These are phyloP conservation scores for Chloroclysta siterata DNA, from an alignment of 2,888 invertebrate species.

Conservation along the genomic window DNA sequence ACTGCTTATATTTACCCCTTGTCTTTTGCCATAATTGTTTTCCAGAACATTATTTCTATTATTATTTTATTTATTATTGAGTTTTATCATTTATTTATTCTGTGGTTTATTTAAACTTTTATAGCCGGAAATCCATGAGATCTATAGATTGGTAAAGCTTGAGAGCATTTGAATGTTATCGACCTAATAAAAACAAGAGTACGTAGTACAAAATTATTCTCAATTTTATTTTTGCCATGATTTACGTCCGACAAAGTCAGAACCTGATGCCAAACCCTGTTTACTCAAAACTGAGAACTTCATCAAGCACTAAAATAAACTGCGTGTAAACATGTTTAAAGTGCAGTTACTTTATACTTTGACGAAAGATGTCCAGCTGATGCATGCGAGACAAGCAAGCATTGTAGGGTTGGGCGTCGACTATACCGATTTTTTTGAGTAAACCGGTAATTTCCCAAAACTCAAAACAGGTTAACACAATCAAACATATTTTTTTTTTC, in stretches of 20 bases:
- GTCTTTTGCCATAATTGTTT: too few species aligned
- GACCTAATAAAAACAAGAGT: neutral
- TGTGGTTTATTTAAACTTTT: too few species aligned
- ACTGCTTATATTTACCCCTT: too few species aligned
- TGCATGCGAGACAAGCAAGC: conserved; percentile 62
- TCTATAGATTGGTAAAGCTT: too few species aligned
- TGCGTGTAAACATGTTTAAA: conserved; percentile 49
- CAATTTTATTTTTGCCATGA: neutral
- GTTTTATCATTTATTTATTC: too few species aligned
- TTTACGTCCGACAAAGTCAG: neutral
- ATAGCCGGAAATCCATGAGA: too few species aligned
- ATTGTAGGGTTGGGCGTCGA: conserved; percentile 56
- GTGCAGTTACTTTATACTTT: conserved; percentile 55
- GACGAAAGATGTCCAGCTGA: conserved; percentile 60
- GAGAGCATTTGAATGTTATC: too few species aligned
- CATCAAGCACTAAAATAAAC: conserved; percentile 42
- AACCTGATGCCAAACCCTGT: conserved; percentile 7
- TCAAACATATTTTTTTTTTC: too few species aligned
- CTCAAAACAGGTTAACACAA: too few species aligned
- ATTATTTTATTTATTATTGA: too few species aligned
- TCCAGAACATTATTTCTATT: too few species aligned
- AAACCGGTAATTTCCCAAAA: neutral
- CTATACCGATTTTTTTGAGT: neutral
- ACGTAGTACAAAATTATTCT: neutral
- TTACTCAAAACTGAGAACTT: conserved; percentile 22